A percentile compares a stretch with the other conserved stretches of the same genome.
phyloP scores from a whole-genome alignment of 2,113 vertebrate genomes.

The Dicaeum eximium region DNA sequence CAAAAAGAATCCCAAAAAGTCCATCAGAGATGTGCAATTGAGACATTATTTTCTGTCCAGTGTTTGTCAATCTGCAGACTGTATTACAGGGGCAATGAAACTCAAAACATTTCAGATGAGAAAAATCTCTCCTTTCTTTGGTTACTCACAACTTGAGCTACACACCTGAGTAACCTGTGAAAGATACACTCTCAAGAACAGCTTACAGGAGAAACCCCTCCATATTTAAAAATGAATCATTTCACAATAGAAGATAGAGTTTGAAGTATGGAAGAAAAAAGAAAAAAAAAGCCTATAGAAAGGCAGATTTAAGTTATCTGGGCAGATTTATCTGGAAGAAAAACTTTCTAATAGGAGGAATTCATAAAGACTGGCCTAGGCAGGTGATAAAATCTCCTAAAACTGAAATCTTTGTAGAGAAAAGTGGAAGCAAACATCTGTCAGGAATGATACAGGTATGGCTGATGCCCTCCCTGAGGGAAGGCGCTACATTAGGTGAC shows the following conservation, averaged over 20 bases:
- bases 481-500: not conserved
- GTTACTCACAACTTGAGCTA: not conserved
- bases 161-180: not conserved
- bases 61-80: not conserved
- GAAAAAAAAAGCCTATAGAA: fast-evolving
- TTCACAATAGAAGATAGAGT: not conserved
- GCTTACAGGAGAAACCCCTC: not conserved
- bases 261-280: not conserved
- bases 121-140: not conserved
- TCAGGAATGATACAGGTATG: not conserved
- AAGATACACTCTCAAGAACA: not conserved
- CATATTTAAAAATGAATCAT: not conserved
- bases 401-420: not conserved
- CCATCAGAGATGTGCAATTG: not conserved
- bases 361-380: not conserved
- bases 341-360: not conserved
- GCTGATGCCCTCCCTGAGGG: not conserved
- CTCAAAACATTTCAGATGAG: not conserved
- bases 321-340: not conserved
- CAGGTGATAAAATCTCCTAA: not conserved
- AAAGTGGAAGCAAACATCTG: not conserved
- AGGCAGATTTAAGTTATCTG: not conserved
- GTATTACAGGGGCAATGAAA: not conserved
- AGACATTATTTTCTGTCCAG: not conserved
- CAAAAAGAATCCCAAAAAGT: not conserved